Evolutionary conservation across 2,113 vertebrate genomes (phyloP), one percentile per base, ranked within the genome.

Genomic region (Meleagris gallopavo): DNA sequence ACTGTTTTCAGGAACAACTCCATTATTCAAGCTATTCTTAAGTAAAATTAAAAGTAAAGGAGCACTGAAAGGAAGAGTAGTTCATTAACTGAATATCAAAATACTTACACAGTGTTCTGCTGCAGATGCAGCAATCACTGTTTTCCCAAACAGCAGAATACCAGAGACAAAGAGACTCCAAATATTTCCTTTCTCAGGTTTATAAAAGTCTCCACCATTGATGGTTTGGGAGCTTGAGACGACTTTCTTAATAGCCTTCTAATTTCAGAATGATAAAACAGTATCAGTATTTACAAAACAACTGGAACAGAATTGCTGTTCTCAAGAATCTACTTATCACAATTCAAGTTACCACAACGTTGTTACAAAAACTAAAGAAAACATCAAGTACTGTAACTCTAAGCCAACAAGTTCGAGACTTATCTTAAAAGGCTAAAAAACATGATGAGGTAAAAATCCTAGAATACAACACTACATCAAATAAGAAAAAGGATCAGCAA

Each of bases 341-440:
- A 0, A 41, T 6, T 58, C 32, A 66, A 13, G 2, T 2, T 71
- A 46, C 13, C 21, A 54, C 7, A 55, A 10, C 2, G 9, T 21
- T 65, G 34, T 80, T 18, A 81, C 13, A 8, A 62, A 2, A 40
- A 46, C 18, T 81, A 78, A 71, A 46, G 20, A 69, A 77, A 71
- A 80, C 14, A 55, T 2, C 25, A 54, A 83, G 52, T 24, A 71
- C 2, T 50, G 14, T 9, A 75, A 81, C 20, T 2, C 9, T 30
- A 46, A 60, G 21, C 5, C 67, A 36, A 12, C 2, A 3, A 45
- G 11, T 10, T 79, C 32, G 73, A 66, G 21, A 71, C 13, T 66
- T n/a, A 91, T 20, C 0, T 3, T 20, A 60, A 64, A 67, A 72
- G 32, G 73, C 13, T 69, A 19, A 58, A 84, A 81, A 83, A 82